Evolutionary conservation across 2,888 invertebrate species (phyloP).

Genomic region (Drosophila pseudotalamancana): DNA sequence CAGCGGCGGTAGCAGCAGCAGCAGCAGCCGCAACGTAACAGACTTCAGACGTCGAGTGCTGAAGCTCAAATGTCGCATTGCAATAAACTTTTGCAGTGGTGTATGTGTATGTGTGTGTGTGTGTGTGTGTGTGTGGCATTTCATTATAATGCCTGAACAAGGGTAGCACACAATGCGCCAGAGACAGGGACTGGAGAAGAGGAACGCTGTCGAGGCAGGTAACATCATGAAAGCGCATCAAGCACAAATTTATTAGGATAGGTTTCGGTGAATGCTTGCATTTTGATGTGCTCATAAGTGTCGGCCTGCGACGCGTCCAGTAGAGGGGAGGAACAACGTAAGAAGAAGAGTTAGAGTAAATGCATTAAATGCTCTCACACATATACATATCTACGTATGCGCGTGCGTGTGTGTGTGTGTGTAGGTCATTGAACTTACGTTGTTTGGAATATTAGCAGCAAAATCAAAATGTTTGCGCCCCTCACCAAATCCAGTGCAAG

Average conservation of each 20-base stretch:
- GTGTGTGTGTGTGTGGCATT: constrained; percentile 45
- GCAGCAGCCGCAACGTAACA: constrained; percentile 52
- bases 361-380: constrained; percentile 25
- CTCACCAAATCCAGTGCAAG: too few species aligned
- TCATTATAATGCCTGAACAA: constrained; percentile 67
- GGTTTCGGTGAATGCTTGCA: constrained; percentile 74
- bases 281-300: constrained; percentile 68
- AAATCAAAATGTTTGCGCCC: constrained; percentile 8
- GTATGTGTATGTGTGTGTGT: constrained; percentile 16
- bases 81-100: constrained; percentile 67
- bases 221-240: constrained; percentile 76
- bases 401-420: constrained; percentile 13
- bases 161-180: constrained; percentile 44
- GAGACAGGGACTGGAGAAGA: constrained; percentile 4
- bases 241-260: constrained; percentile 79
- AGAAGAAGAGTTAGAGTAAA: not conserved
- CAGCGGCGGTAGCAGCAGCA: constrained; percentile 22
- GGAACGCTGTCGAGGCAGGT: constrained; percentile 53
- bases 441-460: constrained; percentile 15
- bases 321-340: not conserved
- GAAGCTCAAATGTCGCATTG: constrained; percentile 78
- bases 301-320: constrained; percentile 6
- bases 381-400: not conserved
- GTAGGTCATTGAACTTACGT: constrained; percentile 63
- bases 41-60: constrained; percentile 76